Conservation (phyloP, 2,797 vertebrate genomes). For the Anguilla obscura region DNA sequence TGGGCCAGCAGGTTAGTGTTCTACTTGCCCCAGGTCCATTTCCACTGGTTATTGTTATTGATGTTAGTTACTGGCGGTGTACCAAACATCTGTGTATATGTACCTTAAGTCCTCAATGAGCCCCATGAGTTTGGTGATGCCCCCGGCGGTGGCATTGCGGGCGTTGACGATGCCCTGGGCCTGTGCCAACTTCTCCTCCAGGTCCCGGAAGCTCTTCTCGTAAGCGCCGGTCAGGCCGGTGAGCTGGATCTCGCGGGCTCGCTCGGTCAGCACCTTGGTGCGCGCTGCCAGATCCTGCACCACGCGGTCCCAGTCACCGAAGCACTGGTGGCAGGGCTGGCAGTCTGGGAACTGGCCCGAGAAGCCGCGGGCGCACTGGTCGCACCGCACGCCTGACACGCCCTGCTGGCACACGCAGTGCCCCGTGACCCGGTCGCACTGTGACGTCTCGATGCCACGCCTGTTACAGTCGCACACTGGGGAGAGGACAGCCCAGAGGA, state of each 20-base stretch:
- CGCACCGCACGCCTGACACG: slow-evolving; percentile 91
- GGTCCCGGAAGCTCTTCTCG: slow-evolving; percentile 76
- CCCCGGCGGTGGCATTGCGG: slow-evolving; percentile 80
- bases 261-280: slow-evolving; percentile 74
- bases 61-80: neutral
- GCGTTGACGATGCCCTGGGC: slow-evolving; percentile 80
- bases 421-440: slow-evolving; percentile 85
- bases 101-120: slow-evolving; percentile 84
- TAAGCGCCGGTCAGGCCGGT: slow-evolving; percentile 84
- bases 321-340: slow-evolving; percentile 92
- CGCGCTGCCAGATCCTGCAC: slow-evolving; percentile 89
- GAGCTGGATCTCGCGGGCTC: slow-evolving; percentile 81
- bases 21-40: no score
- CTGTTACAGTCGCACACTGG: slow-evolving; percentile 91
- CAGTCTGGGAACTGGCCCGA: slow-evolving; percentile 88
- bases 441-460: slow-evolving; percentile 81
- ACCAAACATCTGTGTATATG: neutral
- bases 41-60: no score
- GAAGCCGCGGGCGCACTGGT: slow-evolving; percentile 94
- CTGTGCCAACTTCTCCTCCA: slow-evolving; percentile 83
- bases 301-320: slow-evolving; percentile 96
- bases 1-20: no score
- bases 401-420: slow-evolving; percentile 91
- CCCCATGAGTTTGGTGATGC: slow-evolving; percentile 76
- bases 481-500: slow-evolving; percentile 26